Percentiles rank a stretch among this genome's conserved stretches.
These are phyloP conservation scores for Conus canariensis DNA, from an alignment of 2,888 invertebrate genomes.

Conservation along the genomic window DNA sequence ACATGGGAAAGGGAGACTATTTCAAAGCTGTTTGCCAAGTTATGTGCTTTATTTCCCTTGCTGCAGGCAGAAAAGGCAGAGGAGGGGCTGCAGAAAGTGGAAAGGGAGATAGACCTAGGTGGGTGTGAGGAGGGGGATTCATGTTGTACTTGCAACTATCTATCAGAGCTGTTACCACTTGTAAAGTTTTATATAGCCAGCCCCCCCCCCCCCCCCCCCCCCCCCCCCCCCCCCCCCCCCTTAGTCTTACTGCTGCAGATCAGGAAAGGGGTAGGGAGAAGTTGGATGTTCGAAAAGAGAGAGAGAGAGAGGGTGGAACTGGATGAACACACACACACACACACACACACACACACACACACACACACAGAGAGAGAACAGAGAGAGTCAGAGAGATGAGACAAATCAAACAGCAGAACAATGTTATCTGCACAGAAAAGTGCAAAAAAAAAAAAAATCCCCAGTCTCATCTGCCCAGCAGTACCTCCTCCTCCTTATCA, in stretches of 20 bases:
- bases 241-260: not conserved
- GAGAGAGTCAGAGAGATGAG: too few species aligned
- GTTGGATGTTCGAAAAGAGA: not conserved
- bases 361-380: too few species aligned
- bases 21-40: constrained; percentile 6
- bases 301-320: not conserved
- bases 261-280: not conserved
- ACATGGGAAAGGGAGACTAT: not conserved
- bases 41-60: not conserved
- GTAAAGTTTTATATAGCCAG: not conserved
- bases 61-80: not conserved
- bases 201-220: too few species aligned
- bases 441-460: too few species aligned
- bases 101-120: too few species aligned
- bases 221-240: too few species aligned
- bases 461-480: too few species aligned
- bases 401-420: too few species aligned
- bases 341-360: too few species aligned
- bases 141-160: not conserved
- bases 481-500: too few species aligned
- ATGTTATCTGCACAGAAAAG: too few species aligned
- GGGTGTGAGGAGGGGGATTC: not conserved
- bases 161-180: constrained; percentile 1
- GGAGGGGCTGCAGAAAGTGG: not conserved
- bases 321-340: not conserved